phyloP scores from a whole-genome alignment of 2,888 invertebrate species.

The Ommatoiulus sabulosus region DNA sequence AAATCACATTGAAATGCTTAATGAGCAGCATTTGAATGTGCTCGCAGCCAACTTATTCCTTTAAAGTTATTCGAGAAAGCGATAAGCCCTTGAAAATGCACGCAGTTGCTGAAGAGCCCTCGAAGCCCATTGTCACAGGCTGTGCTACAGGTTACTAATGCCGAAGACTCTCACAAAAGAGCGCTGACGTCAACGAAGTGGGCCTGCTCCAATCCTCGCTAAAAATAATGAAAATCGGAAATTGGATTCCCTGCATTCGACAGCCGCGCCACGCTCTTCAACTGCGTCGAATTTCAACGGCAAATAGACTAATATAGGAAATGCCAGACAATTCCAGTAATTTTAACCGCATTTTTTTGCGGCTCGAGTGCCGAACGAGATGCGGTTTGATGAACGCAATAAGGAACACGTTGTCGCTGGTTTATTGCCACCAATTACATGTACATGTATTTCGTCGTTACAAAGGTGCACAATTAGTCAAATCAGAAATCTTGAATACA shows the following conservation, averaged over 20 bases:
- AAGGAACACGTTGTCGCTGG: no score
- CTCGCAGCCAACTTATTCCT: neutral
- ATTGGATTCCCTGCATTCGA: slow-evolving; percentile 9
- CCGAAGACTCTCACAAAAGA: neutral
- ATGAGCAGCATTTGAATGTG: neutral
- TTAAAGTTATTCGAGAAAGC: neutral
- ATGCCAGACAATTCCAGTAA: neutral
- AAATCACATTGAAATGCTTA: neutral
- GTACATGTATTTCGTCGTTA: no score
- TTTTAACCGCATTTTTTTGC: neutral
- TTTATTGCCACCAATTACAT: no score
- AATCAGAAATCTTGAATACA: no score
- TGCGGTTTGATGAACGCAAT: no score
- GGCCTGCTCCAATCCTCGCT: neutral
- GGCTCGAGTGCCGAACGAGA: neutral
- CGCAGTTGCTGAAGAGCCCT: neutral
- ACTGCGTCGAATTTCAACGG: neutral
- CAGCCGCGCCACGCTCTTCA: neutral
- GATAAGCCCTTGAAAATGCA: neutral
- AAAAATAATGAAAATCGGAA: slow-evolving; percentile 28
- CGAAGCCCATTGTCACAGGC: neutral
- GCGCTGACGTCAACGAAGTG: neutral
- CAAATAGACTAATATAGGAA: slow-evolving; percentile 20
- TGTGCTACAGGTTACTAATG: neutral
- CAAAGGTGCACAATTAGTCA: no score